Conservation (phyloP, 1,140 invertebrate species). For the Neoseiulus cucumeris region DNA sequence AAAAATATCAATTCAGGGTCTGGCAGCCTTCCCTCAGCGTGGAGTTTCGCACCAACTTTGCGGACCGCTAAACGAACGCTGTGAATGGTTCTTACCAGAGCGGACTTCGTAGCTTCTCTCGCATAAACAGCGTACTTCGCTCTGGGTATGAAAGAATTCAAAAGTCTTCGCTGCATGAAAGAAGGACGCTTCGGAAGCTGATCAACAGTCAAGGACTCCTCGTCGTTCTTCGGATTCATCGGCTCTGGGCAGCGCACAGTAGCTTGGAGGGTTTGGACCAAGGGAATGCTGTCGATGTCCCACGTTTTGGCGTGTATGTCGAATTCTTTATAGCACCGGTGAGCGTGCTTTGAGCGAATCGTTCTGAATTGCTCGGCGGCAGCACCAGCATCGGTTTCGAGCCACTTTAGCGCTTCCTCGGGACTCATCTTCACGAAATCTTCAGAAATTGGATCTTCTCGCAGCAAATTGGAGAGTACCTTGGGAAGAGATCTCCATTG, state of each 20-base stretch:
- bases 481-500: no score
- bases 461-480: not conserved
- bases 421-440: not conserved
- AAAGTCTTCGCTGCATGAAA: conserved; percentile 22
- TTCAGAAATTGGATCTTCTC: not conserved
- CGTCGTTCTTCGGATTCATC: not conserved
- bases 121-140: conserved; percentile 37
- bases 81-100: conserved; percentile 31
- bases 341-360: conserved; percentile 50
- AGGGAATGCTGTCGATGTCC: conserved; percentile 37
- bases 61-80: conserved; percentile 39
- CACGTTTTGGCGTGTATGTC: conserved; percentile 44
- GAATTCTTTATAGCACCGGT: conserved; percentile 51
- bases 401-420: conserved; percentile 35
- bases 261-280: conserved; percentile 41
- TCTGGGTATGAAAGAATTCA: conserved; percentile 36
- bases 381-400: conserved; percentile 33
- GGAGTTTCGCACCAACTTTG: conserved; percentile 37
- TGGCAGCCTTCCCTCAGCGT: conserved; percentile 40
- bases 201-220: conserved; percentile 8
- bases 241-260: conserved; percentile 20
- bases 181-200: not conserved
- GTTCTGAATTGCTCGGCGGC: conserved; percentile 31
- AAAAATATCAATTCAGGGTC: conserved; percentile 43
- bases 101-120: conserved; percentile 19